Percentiles rank a stretch among this genome's conserved stretches.
Conservation (phyloP, 2,797 vertebrate genomes). For the Pelobates cultripes region DNA sequence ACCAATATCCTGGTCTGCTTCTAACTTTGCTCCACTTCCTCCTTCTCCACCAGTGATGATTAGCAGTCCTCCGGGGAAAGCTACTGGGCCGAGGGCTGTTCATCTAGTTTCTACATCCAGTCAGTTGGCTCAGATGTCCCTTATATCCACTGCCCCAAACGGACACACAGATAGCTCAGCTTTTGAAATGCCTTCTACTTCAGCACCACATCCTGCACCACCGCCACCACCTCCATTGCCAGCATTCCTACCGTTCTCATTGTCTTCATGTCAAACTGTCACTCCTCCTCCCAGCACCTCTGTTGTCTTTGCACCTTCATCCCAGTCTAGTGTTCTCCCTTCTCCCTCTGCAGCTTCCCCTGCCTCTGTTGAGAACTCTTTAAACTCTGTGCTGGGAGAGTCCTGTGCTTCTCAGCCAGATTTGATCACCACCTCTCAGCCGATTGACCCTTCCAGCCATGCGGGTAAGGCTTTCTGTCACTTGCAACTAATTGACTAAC, state of each 20-base stretch:
- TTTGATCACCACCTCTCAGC: conserved; percentile 82
- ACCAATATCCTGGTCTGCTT: conserved; percentile 84
- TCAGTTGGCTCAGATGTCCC: conserved; percentile 81
- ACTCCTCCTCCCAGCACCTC: conserved; percentile 76
- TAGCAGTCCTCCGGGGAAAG: conserved; percentile 94
- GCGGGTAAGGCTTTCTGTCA: conserved; percentile 90
- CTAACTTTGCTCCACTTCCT: conserved; percentile 88
- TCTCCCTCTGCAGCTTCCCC: conserved; percentile 97
- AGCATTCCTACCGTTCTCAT: conserved; percentile 71
- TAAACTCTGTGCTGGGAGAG: conserved; percentile 87
- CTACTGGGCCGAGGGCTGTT: conserved; percentile 86
- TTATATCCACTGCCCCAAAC: conserved; percentile 80
- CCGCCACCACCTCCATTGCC: conserved; percentile 73
- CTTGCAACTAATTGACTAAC: conserved; percentile 74
- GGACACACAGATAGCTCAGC: conserved; percentile 80
- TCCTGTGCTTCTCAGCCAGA: conserved; percentile 83
- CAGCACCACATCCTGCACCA: conserved; percentile 75
- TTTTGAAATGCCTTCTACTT: conserved; percentile 72
- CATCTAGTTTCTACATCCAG: conserved; percentile 84
- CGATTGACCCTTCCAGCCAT: conserved; percentile 80
- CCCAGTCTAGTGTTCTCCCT: conserved; percentile 96
- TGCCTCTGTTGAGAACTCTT: conserved; percentile 86
- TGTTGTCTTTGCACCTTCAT: conserved; percentile 86
- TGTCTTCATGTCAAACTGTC: conserved; percentile 68
- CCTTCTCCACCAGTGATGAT: conserved; percentile 96